Evolutionary conservation across 2,888 invertebrate species (phyloP).

Genomic region (Latrodectus hesperus): DNA sequence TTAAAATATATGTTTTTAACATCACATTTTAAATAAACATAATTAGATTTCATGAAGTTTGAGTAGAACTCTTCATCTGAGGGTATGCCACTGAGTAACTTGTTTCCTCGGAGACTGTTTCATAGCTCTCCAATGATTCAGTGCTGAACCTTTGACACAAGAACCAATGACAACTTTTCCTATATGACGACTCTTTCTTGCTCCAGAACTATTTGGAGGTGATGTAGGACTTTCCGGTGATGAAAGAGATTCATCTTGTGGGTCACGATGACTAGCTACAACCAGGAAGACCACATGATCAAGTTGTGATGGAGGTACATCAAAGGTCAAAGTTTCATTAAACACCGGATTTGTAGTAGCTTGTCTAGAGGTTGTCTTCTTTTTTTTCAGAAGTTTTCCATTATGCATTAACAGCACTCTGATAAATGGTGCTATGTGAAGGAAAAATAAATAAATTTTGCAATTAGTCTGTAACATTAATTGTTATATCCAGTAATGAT

Average conservation of each 20-base stretch:
- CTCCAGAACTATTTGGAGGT: slow-evolving; percentile 51
- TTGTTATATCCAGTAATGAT: too few species aligned
- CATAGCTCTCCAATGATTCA: slow-evolving; percentile 70
- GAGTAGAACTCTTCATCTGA: slow-evolving; percentile 45
- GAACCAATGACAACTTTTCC: slow-evolving; percentile 70
- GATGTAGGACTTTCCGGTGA: slow-evolving; percentile 68
- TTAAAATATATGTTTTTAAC: slow-evolving; percentile 3
- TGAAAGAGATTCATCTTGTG: slow-evolving; percentile 59
- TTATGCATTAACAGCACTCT: slow-evolving; percentile 76
- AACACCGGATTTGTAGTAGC: slow-evolving; percentile 75
- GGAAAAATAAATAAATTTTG: neutral
- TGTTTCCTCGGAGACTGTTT: slow-evolving; percentile 69
- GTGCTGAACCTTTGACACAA: slow-evolving; percentile 52
- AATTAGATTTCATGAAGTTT: neutral
- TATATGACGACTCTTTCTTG: slow-evolving; percentile 64
- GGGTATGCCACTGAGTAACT: slow-evolving; percentile 70
- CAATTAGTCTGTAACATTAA: too few species aligned
- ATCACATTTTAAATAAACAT: neutral
- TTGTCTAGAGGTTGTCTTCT: slow-evolving; percentile 74
- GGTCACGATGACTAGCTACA: slow-evolving; percentile 72
- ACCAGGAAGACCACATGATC: slow-evolving; percentile 76
- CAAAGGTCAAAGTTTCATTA: slow-evolving; percentile 77
- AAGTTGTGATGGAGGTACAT: slow-evolving; percentile 75
- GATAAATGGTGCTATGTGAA: slow-evolving; percentile 75
- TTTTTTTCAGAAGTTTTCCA: slow-evolving; percentile 76